Percentiles rank a stretch among this genome's conserved stretches.
These are phyloP conservation scores for Parapristionchus giblindavisi DNA, from an alignment of 2,888 invertebrate genomes.

Conservation along the genomic window DNA sequence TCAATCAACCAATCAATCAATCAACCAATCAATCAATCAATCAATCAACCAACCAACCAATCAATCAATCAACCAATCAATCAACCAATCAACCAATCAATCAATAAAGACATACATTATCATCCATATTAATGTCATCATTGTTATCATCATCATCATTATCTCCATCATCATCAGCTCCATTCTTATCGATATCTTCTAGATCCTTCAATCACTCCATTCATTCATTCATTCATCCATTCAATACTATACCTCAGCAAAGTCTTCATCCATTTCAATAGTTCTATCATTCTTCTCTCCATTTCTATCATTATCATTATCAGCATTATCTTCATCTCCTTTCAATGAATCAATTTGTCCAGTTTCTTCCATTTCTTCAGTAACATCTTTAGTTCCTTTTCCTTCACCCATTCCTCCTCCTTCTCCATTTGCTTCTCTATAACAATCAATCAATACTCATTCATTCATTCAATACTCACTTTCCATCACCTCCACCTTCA, in stretches of 20 bases:
- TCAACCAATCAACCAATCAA: too few relatives aligned
- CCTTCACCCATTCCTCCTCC: slow-evolving; percentile 63
- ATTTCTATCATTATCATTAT: slow-evolving; percentile 69
- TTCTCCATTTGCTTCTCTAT: slow-evolving; percentile 7
- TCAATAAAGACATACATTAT: background rate
- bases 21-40: too few relatives aligned
- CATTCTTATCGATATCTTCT: slow-evolving; percentile 68
- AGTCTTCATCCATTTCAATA: slow-evolving; percentile 68
- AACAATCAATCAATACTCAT: background rate
- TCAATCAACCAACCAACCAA: too few relatives aligned
- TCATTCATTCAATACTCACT: background rate
- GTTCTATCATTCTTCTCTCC: slow-evolving; percentile 62
- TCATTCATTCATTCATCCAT: background rate
- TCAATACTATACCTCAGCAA: slow-evolving; percentile 20
- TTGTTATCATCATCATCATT: slow-evolving; percentile 50
- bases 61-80: too few relatives aligned
- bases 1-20: too few relatives aligned
- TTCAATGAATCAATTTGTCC: slow-evolving; percentile 64
- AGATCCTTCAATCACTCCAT: slow-evolving; percentile 60
- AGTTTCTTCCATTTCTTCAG: slow-evolving; percentile 85
- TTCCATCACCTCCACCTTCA: slow-evolving; percentile 74
- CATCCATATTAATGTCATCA: background rate
- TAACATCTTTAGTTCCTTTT: slow-evolving; percentile 80
- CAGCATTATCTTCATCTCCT: slow-evolving; percentile 80
- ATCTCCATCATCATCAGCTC: slow-evolving; percentile 73